These are phyloP conservation scores for Ormia ochracea DNA, from an alignment of 2,888 invertebrate genomes.

Conservation along the genomic window DNA sequence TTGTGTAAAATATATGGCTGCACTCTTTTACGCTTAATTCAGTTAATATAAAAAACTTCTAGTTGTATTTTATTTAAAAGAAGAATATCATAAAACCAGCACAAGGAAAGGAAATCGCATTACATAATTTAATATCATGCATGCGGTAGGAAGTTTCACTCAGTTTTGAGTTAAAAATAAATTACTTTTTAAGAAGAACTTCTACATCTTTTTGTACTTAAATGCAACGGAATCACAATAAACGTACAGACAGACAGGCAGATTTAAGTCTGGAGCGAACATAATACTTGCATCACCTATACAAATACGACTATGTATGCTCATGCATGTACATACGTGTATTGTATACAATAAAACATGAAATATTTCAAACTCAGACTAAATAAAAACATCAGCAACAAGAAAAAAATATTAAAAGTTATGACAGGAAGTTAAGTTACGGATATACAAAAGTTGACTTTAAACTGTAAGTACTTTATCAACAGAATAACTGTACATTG, in stretches of 20 bases:
- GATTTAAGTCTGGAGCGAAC: constrained; percentile 6
- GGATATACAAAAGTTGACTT: constrained; percentile 55
- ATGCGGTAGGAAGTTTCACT: constrained; percentile 60
- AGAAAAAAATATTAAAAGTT: constrained; percentile 44
- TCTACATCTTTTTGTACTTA: constrained; percentile 3
- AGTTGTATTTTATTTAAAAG: constrained; percentile 1
- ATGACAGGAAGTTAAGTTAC: constrained; percentile 61
- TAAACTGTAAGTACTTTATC: constrained; percentile 50
- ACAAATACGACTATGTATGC: neutral
- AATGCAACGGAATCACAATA: neutral
- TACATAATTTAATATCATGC: constrained; percentile 50
- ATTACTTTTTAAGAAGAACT: constrained; percentile 38
- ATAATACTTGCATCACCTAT: neutral
- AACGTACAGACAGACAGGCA: constrained; percentile 14
- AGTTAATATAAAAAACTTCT: constrained; percentile 19
- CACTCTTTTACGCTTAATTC: constrained; percentile 24
- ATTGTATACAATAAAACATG: neutral
- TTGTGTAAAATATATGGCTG: constrained; percentile 13
- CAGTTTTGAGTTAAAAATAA: constrained; percentile 34
- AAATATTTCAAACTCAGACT: constrained; percentile 29
- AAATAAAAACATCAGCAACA: constrained; percentile 9
- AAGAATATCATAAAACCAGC: constrained; percentile 14
- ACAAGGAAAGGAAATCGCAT: constrained; percentile 3
- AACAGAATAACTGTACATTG: constrained; percentile 24
- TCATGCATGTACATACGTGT: neutral